phyloP scores from a whole-genome alignment of 2,888 invertebrate genomes.

The Boloria euphrosyne region DNA sequence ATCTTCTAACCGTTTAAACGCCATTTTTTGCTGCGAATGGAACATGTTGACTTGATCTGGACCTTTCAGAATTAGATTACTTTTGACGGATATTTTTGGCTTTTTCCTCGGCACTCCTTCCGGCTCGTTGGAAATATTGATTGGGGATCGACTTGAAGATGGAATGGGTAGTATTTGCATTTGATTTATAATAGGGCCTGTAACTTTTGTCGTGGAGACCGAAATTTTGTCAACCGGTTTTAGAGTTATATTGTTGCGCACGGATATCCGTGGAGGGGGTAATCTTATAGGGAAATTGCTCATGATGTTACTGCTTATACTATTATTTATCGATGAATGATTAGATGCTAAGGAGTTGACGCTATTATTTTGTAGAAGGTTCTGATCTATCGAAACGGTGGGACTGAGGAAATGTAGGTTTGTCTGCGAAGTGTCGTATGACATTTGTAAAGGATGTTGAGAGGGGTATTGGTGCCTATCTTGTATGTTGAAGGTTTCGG shows the following conservation, averaged over 20 bases:
- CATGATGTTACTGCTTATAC: constrained; percentile 68
- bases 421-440: constrained; percentile 58
- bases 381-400: constrained; percentile 62
- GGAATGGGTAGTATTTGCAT: constrained; percentile 74
- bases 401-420: constrained; percentile 68
- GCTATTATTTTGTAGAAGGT: constrained; percentile 58
- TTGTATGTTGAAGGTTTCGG: constrained; percentile 64
- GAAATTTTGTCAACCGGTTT: constrained; percentile 70
- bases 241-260: constrained; percentile 67
- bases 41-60: constrained; percentile 78
- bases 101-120: constrained; percentile 73
- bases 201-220: constrained; percentile 63
- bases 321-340: constrained; percentile 58
- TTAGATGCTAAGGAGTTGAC: constrained; percentile 60
- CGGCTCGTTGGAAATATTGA: constrained; percentile 57
- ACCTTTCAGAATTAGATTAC: constrained; percentile 76
- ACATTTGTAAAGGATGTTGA: constrained; percentile 58
- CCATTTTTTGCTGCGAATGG: constrained; percentile 78
- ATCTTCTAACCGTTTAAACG: constrained; percentile 70
- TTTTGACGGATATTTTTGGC: constrained; percentile 79
- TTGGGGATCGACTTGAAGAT: constrained; percentile 68
- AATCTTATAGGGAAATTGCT: constrained; percentile 71
- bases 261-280: constrained; percentile 58
- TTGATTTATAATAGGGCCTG: constrained; percentile 71
- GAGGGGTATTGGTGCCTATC: constrained; percentile 62